Conservation (phyloP, 2,113 vertebrate species). For the Corydoras maculifer region DNA sequence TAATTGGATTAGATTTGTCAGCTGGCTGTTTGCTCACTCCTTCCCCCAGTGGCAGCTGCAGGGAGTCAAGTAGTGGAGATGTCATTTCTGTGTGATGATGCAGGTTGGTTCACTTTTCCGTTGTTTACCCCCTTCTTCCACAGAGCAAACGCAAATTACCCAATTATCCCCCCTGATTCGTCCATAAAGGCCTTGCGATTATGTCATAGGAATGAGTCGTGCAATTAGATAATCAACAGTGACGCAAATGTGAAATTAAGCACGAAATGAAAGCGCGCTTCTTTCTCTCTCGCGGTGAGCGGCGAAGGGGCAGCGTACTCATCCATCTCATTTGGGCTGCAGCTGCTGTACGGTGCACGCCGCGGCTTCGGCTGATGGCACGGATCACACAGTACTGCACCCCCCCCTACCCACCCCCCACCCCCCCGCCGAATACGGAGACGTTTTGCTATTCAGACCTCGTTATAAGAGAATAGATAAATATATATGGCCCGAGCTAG, state of each 20-base stretch:
- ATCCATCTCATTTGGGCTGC: conserved; percentile 43
- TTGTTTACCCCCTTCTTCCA: conserved; percentile 47
- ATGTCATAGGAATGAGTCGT: conserved; percentile 49
- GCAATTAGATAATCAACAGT: conserved; percentile 58
- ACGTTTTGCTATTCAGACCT: conserved; percentile 36
- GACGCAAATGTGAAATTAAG: conserved; percentile 62
- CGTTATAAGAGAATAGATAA: conserved; percentile 38
- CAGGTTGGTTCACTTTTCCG: conserved; percentile 26
- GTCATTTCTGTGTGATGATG: conserved; percentile 35
- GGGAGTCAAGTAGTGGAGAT: conserved; percentile 10
- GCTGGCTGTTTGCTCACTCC: conserved; percentile 34
- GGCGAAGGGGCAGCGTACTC: conserved; percentile 9
- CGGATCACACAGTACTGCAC: conserved; percentile 14
- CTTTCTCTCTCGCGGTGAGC: background rate
- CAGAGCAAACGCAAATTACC: conserved; percentile 54
- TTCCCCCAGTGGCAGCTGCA: conserved; percentile 18
- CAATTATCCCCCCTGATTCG: conserved; percentile 56
- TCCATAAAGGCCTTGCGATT: conserved; percentile 55
- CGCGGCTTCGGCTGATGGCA: conserved; percentile 38
- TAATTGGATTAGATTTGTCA: conserved; percentile 50
- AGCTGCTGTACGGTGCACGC: conserved; percentile 35
- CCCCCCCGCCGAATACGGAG: background rate
- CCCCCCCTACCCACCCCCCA: no score
- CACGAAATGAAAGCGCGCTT: background rate
- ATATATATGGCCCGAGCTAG: conserved; percentile 22